Evolutionary conservation across 2,888 invertebrate genomes (phyloP).

Genomic region (Ommatoiulus sabulosus): DNA sequence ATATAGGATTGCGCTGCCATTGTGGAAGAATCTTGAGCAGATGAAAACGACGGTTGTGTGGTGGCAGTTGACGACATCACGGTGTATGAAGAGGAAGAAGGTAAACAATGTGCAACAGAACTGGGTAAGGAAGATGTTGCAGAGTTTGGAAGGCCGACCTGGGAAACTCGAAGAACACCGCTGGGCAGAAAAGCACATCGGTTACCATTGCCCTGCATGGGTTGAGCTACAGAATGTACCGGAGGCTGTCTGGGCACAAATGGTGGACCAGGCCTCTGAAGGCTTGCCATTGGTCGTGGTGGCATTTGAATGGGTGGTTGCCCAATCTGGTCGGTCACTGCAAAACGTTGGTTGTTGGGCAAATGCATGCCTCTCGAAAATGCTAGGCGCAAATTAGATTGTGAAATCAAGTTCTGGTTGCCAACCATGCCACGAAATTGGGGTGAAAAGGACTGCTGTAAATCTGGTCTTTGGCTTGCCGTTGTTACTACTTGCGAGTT

Average conservation of each 20-base stretch:
- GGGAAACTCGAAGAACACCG: slow-evolving; percentile 59
- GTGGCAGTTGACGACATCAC: not conserved
- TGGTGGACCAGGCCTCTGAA: not conserved
- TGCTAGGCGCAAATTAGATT: slow-evolving; percentile 1
- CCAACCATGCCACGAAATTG: slow-evolving; percentile 20
- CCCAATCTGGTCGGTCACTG: slow-evolving; percentile 53
- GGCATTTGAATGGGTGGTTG: slow-evolving; percentile 55
- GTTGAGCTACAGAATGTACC: not conserved
- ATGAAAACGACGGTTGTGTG: not conserved
- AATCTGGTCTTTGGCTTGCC: not conserved
- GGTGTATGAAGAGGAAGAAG: not conserved
- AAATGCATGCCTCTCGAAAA: slow-evolving; percentile 26
- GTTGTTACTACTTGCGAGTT: not conserved
- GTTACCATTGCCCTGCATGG: slow-evolving; percentile 51
- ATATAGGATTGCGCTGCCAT: slow-evolving; percentile 4
- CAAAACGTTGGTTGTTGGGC: slow-evolving; percentile 51
- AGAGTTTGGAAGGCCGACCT: slow-evolving; percentile 59
- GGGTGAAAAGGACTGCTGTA: slow-evolving; percentile 8
- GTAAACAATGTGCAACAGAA: not conserved
- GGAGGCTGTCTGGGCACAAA: not conserved
- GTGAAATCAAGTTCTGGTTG: slow-evolving; percentile 30
- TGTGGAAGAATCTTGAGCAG: not conserved
- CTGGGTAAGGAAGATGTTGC: not conserved
- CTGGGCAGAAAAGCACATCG: slow-evolving; percentile 52
- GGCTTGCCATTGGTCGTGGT: not conserved